phyloP scores from a whole-genome alignment of 2,113 vertebrate genomes.

The Anser brachyrhynchus region DNA sequence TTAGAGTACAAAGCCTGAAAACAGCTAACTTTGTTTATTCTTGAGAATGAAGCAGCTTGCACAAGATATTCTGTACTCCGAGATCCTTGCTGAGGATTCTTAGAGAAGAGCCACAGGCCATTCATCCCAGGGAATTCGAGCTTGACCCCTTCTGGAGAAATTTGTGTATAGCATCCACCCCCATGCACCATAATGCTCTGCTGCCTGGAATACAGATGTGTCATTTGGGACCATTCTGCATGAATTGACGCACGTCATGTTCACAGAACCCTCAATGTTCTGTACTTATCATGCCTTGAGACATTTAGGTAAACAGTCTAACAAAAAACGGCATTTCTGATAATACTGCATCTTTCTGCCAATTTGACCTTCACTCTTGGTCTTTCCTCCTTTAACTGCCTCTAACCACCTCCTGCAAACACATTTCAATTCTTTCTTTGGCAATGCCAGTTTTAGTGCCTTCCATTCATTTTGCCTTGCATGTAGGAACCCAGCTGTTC shows the following conservation, averaged over 20 bases:
- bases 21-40: neutral
- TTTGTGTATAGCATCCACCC: too few relatives aligned
- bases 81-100: neutral
- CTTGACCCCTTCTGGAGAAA: neutral
- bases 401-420: neutral
- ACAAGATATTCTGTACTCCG: neutral
- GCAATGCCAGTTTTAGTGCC: rapidly evolving
- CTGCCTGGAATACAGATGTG: neutral
- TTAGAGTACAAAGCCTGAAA: neutral
- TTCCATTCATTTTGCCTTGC: neutral
- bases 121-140: neutral
- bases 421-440: neutral
- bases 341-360: neutral
- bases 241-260: rapidly evolving
- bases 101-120: neutral
- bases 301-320: neutral
- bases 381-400: neutral
- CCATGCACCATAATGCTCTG: neutral
- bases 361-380: rapidly evolving
- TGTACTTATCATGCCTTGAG: neutral
- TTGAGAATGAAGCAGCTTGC: neutral
- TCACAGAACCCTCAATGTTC: neutral
- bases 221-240: too few relatives aligned
- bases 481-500: rapidly evolving
- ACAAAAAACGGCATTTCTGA: neutral